Conservation (phyloP, 64 coral and sea anemone species). For the Stichodactyla helianthus region DNA sequence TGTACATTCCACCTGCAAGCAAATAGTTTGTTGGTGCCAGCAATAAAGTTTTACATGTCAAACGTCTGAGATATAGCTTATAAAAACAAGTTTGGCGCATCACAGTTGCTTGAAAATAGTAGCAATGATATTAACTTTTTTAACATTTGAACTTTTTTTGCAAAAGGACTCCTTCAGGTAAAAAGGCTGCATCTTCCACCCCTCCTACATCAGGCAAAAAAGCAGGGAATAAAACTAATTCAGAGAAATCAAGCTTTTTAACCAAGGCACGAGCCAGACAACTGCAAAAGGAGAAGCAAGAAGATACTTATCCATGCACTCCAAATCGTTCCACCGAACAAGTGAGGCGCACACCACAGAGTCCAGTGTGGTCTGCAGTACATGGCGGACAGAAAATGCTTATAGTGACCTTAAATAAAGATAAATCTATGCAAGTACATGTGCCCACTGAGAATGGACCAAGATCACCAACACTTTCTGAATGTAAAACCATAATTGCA, state of each 20-base stretch:
- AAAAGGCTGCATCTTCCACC: conserved; percentile 10
- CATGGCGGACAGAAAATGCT: conserved; percentile 34
- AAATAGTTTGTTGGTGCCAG: too few species aligned
- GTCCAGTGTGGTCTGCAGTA: conserved; percentile 19
- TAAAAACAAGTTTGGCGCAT: too few species aligned
- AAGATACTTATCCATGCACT: not conserved
- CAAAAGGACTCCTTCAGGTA: conserved; percentile 20
- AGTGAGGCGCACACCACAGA: conserved; percentile 2
- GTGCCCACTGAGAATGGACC: conserved; percentile 69
- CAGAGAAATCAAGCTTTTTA: conserved; percentile 11
- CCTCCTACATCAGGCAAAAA: conserved; percentile 39
- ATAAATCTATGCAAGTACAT: conserved; percentile 70
- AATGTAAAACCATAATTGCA: conserved; percentile 85
- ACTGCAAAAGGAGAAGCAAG: not conserved
- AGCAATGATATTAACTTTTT: not conserved
- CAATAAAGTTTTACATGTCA: too few species aligned
- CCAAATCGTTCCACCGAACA: conserved; percentile 21
- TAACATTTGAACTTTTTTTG: not conserved
- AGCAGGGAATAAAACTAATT: not conserved
- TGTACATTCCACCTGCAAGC: too few species aligned
- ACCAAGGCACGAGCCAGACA: conserved; percentile 8
- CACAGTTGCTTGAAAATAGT: too few species aligned
- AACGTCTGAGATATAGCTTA: too few species aligned
- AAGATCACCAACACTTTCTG: conserved; percentile 79
- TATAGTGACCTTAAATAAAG: conserved; percentile 64